phyloP scores from a whole-genome alignment of 2,113 vertebrate genomes.

The Salvelinus sp. region DNA sequence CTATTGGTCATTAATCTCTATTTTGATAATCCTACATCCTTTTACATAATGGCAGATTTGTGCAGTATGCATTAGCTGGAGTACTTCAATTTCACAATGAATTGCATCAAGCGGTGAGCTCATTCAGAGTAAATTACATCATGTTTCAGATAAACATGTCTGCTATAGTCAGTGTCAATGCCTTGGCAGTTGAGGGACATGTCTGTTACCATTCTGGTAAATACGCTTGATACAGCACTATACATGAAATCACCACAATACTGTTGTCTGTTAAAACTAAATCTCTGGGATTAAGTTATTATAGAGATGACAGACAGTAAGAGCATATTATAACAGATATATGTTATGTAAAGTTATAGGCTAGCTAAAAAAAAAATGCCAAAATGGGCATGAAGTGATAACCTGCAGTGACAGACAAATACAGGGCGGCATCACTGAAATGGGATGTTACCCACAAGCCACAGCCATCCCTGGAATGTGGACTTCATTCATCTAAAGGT shows the following conservation, averaged over 20 bases:
- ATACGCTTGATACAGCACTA: conserved; percentile 4
- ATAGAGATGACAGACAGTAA: conserved; percentile 43
- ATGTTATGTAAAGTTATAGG: background rate
- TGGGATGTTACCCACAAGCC: background rate
- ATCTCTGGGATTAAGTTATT: conserved; percentile 69
- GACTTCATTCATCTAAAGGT: background rate
- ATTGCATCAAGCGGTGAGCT: background rate
- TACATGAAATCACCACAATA: conserved; percentile 58
- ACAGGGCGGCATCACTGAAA: background rate
- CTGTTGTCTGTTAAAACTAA: conserved; percentile 60
- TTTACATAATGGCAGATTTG: conserved; percentile 60
- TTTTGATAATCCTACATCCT: conserved; percentile 65
- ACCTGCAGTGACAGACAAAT: background rate
- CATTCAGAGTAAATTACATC: background rate
- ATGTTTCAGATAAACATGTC: background rate
- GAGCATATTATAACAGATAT: conserved; percentile 4
- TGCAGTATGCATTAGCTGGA: conserved; percentile 14
- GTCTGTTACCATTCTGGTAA: background rate
- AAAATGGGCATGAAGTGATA: background rate
- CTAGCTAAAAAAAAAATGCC: background rate
- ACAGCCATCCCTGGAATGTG: background rate
- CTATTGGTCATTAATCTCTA: conserved; percentile 61
- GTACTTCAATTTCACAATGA: background rate
- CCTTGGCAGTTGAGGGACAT: background rate
- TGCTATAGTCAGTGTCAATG: background rate